Evolutionary conservation across 1,140 invertebrate species (phyloP), one percentile per base, ranked within the genome.

Genomic region (Hyphantria cunea): DNA sequence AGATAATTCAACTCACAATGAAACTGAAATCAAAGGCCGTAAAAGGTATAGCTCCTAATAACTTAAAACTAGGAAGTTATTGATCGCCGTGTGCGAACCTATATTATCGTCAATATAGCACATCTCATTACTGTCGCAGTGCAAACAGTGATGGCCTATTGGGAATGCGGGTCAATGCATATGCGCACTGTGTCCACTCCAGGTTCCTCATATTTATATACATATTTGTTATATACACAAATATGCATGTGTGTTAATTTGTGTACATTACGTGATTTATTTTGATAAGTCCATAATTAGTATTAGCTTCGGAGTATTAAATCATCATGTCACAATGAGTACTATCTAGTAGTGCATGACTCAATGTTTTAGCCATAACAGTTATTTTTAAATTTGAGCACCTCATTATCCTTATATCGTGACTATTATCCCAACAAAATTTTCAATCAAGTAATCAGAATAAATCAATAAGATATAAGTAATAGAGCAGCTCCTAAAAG

Each of bases 121-220:
- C 79, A 85, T 80, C 81, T 82, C 84, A 86, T 85, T 83, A 85
- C 69, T 68, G 79, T 74, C 76, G 80, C 74, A 76, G 64, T 76
- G 69, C 70, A 78, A 78, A 85, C 79, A 78, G 64, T 80, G 80
- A 82, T 81, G 71, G 72, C 77, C 76, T 78, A 78, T 84, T 80
- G 84, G 82, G 80, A 87, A 85, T 88, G 71, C 84, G 70, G 82
- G 85, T 86, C 82, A 85, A 68, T 74, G 78, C 76, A 77, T 74
- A 70, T 77, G 74, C 72, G 67, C 70, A 75, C 61, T 80, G 63
- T 54, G 68, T 53, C 39, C 67, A 50, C 31, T 58, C n/a, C 62
- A 34, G 15, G 15, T 49, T 17, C 55, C 55, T 48, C 41, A 65
- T 51, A 56, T 31, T 39, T 63, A 41, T 17, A 32, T 58, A 58